Evolutionary conservation across 2,797 vertebrate species (phyloP).

Genomic region (Mus spretus): DNA sequence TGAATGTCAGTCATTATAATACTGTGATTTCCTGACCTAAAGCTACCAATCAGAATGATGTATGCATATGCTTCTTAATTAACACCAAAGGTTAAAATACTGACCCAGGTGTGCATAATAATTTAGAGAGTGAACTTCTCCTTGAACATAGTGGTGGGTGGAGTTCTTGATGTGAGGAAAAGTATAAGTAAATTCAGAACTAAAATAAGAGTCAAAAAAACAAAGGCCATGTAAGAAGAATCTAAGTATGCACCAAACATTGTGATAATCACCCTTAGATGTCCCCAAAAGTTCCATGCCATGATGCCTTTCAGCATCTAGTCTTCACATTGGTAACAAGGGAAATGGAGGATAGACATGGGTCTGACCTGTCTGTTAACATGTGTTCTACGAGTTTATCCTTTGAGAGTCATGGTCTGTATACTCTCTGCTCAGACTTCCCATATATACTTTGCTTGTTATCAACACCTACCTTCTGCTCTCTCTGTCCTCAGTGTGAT

Average conservation of each 20-base stretch:
- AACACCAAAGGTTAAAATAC: slow-evolving; percentile 57
- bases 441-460: background rate
- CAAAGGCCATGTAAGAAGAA: background rate
- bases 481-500: background rate
- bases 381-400: background rate
- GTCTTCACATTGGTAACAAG: background rate
- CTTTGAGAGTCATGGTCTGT: background rate
- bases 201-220: background rate
- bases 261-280: background rate
- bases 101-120: background rate
- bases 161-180: background rate
- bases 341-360: background rate
- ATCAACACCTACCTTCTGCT: background rate
- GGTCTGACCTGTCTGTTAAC: background rate
- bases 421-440: background rate
- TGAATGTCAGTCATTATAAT: slow-evolving; percentile 75
- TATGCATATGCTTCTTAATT: slow-evolving; percentile 57
- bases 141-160: background rate
- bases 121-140: background rate
- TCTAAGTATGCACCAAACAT: background rate
- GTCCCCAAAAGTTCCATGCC: background rate
- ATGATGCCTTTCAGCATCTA: background rate
- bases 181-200: background rate
- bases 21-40: slow-evolving; percentile 69
- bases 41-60: slow-evolving; percentile 44